Evolutionary conservation across 2,113 vertebrate species (phyloP).

Genomic region (Petromus typicus): DNA sequence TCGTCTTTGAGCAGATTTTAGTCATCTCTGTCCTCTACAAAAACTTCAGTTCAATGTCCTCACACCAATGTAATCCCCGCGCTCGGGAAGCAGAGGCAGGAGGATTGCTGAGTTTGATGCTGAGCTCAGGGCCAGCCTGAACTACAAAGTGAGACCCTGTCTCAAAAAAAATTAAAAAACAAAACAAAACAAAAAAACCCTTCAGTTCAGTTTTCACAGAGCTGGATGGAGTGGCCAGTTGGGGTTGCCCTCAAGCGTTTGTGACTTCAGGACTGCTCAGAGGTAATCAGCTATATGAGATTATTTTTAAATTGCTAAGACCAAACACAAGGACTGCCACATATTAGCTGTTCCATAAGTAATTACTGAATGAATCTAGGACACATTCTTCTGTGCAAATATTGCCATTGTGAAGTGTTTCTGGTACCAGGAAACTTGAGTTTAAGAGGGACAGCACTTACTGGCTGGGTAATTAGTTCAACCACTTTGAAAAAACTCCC

Average conservation of each 20-base stretch:
- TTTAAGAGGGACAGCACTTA: neutral
- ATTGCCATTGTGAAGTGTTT: neutral
- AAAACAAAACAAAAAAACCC: neutral
- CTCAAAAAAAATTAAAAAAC: no score
- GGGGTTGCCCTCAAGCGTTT: neutral
- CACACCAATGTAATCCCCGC: no score
- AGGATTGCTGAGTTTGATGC: no score
- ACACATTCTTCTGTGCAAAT: neutral
- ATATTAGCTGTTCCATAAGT: neutral
- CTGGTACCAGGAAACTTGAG: neutral
- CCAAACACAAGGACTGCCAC: neutral
- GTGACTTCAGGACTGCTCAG: neutral
- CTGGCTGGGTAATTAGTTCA: slow-evolving; percentile 10
- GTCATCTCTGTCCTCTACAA: neutral
- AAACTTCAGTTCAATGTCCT: neutral
- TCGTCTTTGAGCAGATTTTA: neutral
- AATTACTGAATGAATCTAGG: neutral
- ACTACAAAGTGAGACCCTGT: no score
- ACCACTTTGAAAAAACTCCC: neutral
- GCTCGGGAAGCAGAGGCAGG: no score
- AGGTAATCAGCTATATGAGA: neutral
- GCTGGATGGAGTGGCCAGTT: neutral
- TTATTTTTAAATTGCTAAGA: slow-evolving; percentile 49
- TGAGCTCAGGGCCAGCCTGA: no score
- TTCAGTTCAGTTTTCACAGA: slow-evolving; percentile 24